Base-by-base conservation (phyloP, 2,888 invertebrate genomes). In the Luperina nickerlii region DNA sequence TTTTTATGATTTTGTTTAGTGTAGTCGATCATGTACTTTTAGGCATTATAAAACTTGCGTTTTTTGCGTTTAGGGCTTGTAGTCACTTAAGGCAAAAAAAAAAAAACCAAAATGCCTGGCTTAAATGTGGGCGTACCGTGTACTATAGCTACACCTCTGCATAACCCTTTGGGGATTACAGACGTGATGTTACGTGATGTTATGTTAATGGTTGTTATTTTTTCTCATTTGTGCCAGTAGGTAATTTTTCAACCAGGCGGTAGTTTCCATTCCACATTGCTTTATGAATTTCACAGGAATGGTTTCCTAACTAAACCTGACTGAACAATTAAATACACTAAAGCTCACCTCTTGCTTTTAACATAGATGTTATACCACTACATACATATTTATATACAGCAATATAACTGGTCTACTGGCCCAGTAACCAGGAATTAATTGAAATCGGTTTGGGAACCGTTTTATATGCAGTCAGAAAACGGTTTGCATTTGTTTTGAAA, bases 291-390 rank as follows among this genome's bases (percentile, higher is more conserved):
- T 72, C 54, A 80, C 48, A 68, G 38, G 57, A 32, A 42, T 68
- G n/a, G 32, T 67, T 67, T 67, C 48, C 38, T 13, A 57, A 65
- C 65, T 75, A 72, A 74, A 71, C 38, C 48, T 63, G 32, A 42
- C 48, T 62, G 32, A 63, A 68, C 71, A 72, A 83, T 71, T 67
- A 72, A 68, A 84, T 68, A 32, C 57, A 51, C 18, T 9, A 48
- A 74, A 73, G 32, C 74, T 48, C 45, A 85, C 85, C 70, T 81
- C 81, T 85, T 80, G 82, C 79, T 38, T 68, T n/a, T 42, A 71
- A 24, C 51, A 57, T 69, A 65, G 27, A 62, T 15, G 1, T 66
- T 70, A 38, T 60, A 54, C n/a, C 54, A 45, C 42, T 45, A 32
- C 2, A 45, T 76, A 32, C 15, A 45, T 45, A 76, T 70, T 18